phyloP scores from a whole-genome alignment of 2,113 vertebrate genomes.

The Marmota flaviventris region DNA sequence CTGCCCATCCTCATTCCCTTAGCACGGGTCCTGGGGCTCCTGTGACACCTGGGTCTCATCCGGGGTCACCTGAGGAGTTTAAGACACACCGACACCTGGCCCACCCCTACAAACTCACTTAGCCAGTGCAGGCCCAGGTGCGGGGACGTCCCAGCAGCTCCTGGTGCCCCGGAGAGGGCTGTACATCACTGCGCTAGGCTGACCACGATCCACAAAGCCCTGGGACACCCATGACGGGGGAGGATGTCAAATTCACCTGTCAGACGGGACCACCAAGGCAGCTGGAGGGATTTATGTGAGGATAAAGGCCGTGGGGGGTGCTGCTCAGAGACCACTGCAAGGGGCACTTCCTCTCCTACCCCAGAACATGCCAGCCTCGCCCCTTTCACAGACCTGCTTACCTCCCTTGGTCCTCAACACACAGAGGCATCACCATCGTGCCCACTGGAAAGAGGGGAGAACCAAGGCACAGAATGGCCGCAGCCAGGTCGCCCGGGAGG shows the following conservation, averaged over 20 bases:
- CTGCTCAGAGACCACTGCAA: not conserved
- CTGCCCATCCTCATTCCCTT: not conserved
- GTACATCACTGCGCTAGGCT: not conserved
- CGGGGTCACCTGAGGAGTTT: not conserved
- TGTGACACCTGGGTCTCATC: not conserved
- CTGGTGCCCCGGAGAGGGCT: not conserved
- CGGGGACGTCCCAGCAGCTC: not conserved
- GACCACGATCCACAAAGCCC: rapidly evolving
- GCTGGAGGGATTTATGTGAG: too few species aligned
- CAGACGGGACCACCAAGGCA: too few species aligned
- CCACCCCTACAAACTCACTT: not conserved
- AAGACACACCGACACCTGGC: not conserved
- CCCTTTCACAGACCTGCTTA: not conserved
- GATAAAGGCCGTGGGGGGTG: rapidly evolving
- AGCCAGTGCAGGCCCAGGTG: rapidly evolving
- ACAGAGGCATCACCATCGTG: not conserved
- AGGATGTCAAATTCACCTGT: not conserved
- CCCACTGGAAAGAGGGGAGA: not conserved
- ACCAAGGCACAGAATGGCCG: not conserved
- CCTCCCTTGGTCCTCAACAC: not conserved
- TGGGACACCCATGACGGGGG: not conserved
- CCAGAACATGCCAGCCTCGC: not conserved
- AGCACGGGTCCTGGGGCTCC: not conserved
- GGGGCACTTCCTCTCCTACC: not conserved
- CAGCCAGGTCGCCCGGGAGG: too few species aligned